Percentiles rank a stretch among this genome's conserved stretches.
Conservation (phyloP, 2,888 invertebrate species). For the Andrena camellia region DNA sequence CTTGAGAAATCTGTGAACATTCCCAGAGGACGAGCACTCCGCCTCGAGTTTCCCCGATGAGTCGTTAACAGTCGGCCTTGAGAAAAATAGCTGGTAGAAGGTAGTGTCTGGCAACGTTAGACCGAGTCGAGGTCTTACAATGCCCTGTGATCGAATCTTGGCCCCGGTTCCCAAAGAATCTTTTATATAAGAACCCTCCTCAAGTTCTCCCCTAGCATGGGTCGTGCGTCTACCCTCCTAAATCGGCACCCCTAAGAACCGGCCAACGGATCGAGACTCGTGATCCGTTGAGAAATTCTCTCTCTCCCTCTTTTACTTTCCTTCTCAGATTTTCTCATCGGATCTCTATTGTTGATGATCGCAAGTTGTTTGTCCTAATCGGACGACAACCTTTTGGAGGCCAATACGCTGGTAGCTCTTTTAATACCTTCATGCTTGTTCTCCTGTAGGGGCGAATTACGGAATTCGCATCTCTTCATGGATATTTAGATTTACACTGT, state of each 20-base stretch:
- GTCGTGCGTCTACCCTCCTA: constrained; percentile 72
- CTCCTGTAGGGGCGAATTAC: too few relatives aligned
- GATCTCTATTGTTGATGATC: constrained; percentile 3
- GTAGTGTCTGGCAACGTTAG: constrained; percentile 70
- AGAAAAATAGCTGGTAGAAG: constrained; percentile 60
- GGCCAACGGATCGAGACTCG: constrained; percentile 62
- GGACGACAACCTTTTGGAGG: background rate
- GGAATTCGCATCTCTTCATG: too few relatives aligned
- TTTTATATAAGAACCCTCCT: constrained; percentile 78
- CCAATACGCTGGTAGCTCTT: background rate
- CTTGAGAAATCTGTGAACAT: constrained; percentile 31
- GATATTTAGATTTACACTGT: background rate
- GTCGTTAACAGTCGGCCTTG: constrained; percentile 60
- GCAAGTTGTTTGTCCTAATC: constrained; percentile 13
- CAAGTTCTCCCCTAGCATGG: constrained; percentile 75
- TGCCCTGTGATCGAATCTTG: constrained; percentile 84
- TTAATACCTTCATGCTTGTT: background rate
- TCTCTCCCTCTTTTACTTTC: constrained; percentile 21
- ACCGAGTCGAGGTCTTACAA: constrained; percentile 68
- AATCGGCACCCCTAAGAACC: constrained; percentile 74
- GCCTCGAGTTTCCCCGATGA: constrained; percentile 48
- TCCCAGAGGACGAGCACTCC: constrained; percentile 55
- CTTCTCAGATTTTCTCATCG: background rate
- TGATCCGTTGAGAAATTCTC: constrained; percentile 53
- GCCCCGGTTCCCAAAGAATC: constrained; percentile 84